Conservation (phyloP, 2,888 invertebrate species). For the Augiades crinisus region DNA sequence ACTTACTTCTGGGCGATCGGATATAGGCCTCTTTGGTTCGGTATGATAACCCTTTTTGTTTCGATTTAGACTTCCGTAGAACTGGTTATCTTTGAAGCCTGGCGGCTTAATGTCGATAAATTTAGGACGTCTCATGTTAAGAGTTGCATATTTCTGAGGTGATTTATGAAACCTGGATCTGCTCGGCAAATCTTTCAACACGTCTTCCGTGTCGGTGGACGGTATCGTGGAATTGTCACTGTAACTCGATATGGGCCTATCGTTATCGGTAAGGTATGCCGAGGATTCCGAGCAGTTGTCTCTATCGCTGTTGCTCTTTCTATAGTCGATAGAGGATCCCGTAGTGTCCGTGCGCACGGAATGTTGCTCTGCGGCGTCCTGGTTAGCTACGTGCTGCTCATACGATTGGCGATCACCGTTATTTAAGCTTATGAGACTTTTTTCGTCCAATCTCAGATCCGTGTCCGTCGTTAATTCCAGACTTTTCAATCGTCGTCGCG, state of each 20-base stretch:
- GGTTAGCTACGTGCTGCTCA: conserved; percentile 61
- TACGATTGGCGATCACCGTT: conserved; percentile 66
- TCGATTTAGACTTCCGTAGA: conserved; percentile 67
- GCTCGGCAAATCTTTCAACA: conserved; percentile 71
- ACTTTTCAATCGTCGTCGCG: conserved; percentile 70
- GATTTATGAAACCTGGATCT: conserved; percentile 74
- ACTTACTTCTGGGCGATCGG: conserved; percentile 53
- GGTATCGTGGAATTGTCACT: conserved; percentile 77
- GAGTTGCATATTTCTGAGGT: conserved; percentile 74
- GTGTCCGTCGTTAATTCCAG: conserved; percentile 65
- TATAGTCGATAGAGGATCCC: conserved; percentile 65
- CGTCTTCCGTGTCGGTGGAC: conserved; percentile 75
- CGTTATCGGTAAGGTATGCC: conserved; percentile 74
- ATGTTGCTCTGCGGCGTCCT: conserved; percentile 70
- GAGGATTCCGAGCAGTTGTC: conserved; percentile 79
- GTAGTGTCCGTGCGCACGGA: conserved; percentile 70
- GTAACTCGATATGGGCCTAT: conserved; percentile 75
- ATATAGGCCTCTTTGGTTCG: conserved; percentile 74
- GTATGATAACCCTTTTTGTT: conserved; percentile 74
- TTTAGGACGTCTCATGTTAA: conserved; percentile 72
- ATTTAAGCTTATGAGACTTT: conserved; percentile 58
- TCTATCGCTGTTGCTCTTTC: conserved; percentile 73
- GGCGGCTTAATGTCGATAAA: conserved; percentile 67
- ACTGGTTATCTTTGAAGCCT: conserved; percentile 53
- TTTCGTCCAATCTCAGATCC: conserved; percentile 55